phyloP scores from a whole-genome alignment of 2,113 vertebrate genomes.

The Mustela lutreola region DNA sequence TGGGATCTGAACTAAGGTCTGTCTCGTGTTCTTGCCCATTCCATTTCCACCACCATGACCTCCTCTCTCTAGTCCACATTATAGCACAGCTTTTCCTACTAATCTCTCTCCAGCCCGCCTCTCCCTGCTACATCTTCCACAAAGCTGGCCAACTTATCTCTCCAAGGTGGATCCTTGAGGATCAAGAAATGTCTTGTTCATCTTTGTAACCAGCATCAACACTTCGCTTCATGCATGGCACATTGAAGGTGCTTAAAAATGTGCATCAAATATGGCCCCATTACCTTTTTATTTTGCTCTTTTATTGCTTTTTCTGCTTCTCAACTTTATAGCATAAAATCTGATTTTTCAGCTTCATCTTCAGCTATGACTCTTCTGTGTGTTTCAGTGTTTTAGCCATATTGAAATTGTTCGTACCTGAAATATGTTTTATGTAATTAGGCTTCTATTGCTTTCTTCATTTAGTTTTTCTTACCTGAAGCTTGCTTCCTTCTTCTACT shows the following conservation, averaged over 20 bases:
- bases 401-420: neutral
- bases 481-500: neutral
- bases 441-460: neutral
- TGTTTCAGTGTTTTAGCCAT: neutral
- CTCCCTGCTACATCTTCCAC: neutral
- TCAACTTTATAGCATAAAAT: neutral
- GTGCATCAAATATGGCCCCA: neutral
- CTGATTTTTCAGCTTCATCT: neutral
- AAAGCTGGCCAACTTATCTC: neutral
- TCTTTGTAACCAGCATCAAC: neutral
- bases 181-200: neutral
- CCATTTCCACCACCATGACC: neutral
- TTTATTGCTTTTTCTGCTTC: neutral
- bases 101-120: neutral
- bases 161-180: neutral
- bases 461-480: neutral
- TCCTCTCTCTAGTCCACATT: neutral
- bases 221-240: neutral
- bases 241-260: neutral
- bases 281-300: neutral
- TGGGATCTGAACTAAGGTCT: conserved; percentile 3
- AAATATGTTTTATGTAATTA: neutral
- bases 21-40: neutral
- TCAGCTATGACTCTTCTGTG: neutral
- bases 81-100: neutral